Percentiles rank a stretch among this genome's conserved stretches.
These are phyloP conservation scores for Passer montanus DNA, from an alignment of 2,113 vertebrate species.

Conservation along the genomic window DNA sequence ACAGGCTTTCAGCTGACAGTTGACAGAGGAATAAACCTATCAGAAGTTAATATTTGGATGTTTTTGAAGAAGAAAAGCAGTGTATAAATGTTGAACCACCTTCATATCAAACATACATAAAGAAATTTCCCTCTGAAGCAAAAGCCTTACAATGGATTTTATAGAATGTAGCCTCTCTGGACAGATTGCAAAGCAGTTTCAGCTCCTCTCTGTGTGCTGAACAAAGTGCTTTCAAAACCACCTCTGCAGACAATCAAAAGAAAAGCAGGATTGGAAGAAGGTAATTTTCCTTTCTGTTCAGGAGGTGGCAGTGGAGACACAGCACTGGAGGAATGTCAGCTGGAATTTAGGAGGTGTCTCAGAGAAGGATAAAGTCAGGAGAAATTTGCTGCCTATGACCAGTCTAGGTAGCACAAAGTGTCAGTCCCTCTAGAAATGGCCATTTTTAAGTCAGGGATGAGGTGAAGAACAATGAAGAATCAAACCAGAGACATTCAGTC, in stretches of 20 bases:
- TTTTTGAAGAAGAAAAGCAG: background rate
- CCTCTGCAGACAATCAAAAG: background rate
- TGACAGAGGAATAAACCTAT: background rate
- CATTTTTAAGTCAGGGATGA: background rate
- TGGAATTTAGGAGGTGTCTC: background rate
- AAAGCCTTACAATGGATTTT: background rate
- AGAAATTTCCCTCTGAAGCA: background rate
- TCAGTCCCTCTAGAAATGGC: background rate
- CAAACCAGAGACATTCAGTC: background rate
- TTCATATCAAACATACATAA: background rate
- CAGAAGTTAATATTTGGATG: background rate
- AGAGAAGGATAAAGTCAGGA: background rate
- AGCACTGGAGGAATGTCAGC: background rate
- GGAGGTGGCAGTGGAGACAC: slow-evolving; percentile 61
- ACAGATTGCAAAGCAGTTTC: background rate
- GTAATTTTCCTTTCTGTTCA: slow-evolving; percentile 21
- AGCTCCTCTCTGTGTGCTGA: background rate
- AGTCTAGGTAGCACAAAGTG: background rate
- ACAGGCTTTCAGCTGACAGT: background rate
- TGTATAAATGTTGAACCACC: background rate
- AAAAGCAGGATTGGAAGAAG: background rate
- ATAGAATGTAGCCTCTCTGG: background rate
- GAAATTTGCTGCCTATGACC: background rate
- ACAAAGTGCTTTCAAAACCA: background rate
- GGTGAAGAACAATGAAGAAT: background rate